phyloP scores from a whole-genome alignment of 2,113 vertebrate genomes.

The Aspidoscelis tigris region DNA sequence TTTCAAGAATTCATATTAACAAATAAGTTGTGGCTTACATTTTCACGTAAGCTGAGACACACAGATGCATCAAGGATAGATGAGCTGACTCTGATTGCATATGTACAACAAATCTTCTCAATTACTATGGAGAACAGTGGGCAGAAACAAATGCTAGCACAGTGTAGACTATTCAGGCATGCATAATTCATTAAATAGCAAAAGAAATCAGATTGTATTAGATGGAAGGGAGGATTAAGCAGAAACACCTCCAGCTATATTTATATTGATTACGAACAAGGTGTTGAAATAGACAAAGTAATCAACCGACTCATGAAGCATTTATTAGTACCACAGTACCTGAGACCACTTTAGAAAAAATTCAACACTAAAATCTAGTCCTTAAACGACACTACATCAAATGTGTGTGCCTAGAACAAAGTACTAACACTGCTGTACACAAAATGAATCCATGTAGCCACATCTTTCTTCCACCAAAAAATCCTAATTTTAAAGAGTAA shows the following conservation, averaged over 20 bases:
- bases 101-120: background rate
- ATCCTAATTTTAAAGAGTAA: too few species aligned
- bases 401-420: background rate
- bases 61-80: background rate
- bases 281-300: conserved; percentile 10
- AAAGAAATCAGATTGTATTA: conserved; percentile 21
- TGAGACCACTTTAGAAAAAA: background rate
- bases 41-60: background rate
- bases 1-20: background rate
- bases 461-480: too few species aligned
- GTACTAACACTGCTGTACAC: background rate
- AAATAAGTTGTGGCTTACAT: conserved; percentile 18
- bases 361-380: background rate
- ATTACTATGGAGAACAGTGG: conserved; percentile 24
- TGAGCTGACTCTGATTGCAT: conserved; percentile 6
- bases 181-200: background rate
- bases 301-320: background rate
- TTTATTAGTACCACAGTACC: background rate
- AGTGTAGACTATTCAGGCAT: background rate
- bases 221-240: background rate
- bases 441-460: background rate
- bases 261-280: conserved; percentile 16
- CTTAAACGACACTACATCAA: background rate
- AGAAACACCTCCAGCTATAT: conserved; percentile 2
- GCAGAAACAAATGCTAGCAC: conserved; percentile 13